These are phyloP conservation scores for Metridium senile DNA, from an alignment of 92 coral and sea anemone species.

Conservation along the genomic window DNA sequence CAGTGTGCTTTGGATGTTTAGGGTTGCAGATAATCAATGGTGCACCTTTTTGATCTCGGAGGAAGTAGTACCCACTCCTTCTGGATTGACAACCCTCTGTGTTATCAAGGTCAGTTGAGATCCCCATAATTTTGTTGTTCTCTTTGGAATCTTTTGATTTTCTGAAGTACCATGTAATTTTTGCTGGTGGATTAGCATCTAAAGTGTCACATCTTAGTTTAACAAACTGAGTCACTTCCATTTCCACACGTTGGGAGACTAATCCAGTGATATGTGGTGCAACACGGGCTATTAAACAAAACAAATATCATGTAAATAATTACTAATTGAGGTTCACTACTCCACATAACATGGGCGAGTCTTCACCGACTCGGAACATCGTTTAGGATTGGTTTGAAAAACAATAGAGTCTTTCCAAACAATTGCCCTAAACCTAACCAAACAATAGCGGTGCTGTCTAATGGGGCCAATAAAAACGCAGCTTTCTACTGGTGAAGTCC, in stretches of 20 bases:
- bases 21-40: slow-evolving; percentile 39
- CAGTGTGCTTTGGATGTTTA: slow-evolving; percentile 6
- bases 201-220: slow-evolving; percentile 16
- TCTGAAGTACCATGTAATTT: slow-evolving; percentile 7
- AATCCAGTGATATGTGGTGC: slow-evolving; percentile 21
- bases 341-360: no score
- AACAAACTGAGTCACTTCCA: slow-evolving; percentile 5
- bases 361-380: no score
- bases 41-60: not conserved
- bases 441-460: no score
- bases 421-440: no score
- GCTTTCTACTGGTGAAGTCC: no score
- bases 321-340: no score
- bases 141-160: not conserved
- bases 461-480: no score
- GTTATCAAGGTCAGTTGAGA: not conserved
- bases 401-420: no score
- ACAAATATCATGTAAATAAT: no score
- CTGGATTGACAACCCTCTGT: slow-evolving; percentile 5
- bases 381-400: no score
- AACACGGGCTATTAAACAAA: slow-evolving; percentile 6
- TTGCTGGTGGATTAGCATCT: slow-evolving; percentile 17
- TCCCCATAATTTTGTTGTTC: not conserved
- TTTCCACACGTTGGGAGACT: slow-evolving; percentile 19
- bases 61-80: slow-evolving; percentile 19